Base-by-base conservation (phyloP, 2,113 vertebrate genomes). In the Otocyon megalotis region DNA sequence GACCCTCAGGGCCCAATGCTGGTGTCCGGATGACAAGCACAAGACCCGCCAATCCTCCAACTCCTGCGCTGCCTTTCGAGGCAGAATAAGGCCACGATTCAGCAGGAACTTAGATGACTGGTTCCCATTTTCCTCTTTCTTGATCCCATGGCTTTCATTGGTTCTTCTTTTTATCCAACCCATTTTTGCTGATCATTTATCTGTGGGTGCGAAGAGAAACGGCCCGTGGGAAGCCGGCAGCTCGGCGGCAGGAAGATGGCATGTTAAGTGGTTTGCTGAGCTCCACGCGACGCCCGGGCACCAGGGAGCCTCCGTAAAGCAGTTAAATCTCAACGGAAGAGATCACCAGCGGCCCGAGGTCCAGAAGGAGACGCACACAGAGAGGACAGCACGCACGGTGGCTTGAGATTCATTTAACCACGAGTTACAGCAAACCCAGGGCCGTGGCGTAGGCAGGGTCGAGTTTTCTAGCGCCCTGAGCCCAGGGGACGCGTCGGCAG, bases 371-470 rank as follows among this genome's bases (percentile, higher is more conserved):
- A 13, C 16, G 14, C 16, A 15, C n/a, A 7, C 0, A n/a, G 37
- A 58, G 88, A 15, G 1, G 12, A 13, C 0, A 16, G 50, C 20
- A 17, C 0, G 0, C 11, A 12, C 1, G 3, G 17, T 37, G 67
- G 6, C 2, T 0, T 1, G 2, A 10, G 30, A 28, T 6, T 30
- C 30, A 30, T 19, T 35, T 15, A 30, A 9, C 16, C 15, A 15
- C 15, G 48, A 69, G 50, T 22, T 50, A n/a, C 8, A 19, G 14
- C 58, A 56, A 48, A 43, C 4, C 14, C 28, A 5, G 10, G 0
- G 19, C n/a, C 76, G 58, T 1, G 24, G 67, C n/a, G 13, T 30
- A 11, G 37, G 20, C 56, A 26, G 12, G 15, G 15, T 35, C 1
- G 15, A 10, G 3, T 60, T 30, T 20, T 60, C 79, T 8, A 14